Conservation (phyloP, 2,888 invertebrate genomes). For the Heteromyza rotundicornis region DNA sequence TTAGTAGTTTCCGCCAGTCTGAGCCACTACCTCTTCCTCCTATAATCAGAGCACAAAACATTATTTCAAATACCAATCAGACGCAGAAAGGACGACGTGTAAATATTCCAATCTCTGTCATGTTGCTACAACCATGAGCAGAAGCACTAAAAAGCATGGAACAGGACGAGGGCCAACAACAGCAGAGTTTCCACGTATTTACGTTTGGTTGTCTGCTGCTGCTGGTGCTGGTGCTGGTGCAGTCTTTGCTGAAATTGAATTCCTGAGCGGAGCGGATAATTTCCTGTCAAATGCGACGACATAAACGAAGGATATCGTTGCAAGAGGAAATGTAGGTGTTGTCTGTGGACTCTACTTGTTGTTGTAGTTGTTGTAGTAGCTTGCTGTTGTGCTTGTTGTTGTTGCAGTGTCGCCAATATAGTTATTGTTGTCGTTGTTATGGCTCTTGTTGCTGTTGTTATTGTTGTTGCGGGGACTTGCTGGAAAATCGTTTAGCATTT, state of each 20-base stretch:
- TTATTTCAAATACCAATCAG: no score
- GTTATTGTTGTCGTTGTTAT: no score
- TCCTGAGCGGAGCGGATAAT: constrained; percentile 26
- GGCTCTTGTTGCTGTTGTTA: no score
- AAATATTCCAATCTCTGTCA: neutral
- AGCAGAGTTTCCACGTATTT: no score
- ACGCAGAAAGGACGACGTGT: neutral
- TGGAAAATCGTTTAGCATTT: neutral
- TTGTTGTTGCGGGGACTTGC: constrained; percentile 5
- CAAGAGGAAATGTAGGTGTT: no score
- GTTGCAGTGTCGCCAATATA: neutral
- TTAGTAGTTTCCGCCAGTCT: no score
- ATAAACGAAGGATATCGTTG: neutral
- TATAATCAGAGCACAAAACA: no score
- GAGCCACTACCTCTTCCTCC: no score
- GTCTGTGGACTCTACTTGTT: neutral
- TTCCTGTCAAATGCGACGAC: constrained; percentile 21
- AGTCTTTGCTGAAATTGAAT: constrained; percentile 32
- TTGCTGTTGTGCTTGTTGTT: constrained; percentile 9
- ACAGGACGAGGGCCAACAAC: no score
- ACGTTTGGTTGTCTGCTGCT: no score
- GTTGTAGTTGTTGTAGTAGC: neutral
- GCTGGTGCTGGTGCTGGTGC: neutral
- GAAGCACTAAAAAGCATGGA: no score
- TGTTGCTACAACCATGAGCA: neutral